Evolutionary conservation across 2,797 vertebrate species (phyloP).

Genomic region (Labroides dimidiatus): DNA sequence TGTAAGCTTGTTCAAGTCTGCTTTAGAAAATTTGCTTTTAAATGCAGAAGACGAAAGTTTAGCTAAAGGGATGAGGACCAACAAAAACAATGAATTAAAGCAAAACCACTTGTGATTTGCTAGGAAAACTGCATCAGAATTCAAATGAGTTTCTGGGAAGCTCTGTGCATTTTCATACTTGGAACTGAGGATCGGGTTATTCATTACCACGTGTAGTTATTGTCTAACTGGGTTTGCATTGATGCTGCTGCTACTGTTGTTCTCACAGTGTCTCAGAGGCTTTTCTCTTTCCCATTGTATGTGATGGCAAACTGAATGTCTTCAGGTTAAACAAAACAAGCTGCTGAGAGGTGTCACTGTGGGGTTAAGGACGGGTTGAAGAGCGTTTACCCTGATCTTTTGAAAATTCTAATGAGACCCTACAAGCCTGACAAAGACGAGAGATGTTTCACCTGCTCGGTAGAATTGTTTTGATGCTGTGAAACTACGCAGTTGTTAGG

Average conservation of each 20-base stretch:
- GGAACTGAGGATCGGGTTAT: slow-evolving; percentile 1
- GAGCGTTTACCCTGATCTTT: not conserved
- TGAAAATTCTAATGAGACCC: not conserved
- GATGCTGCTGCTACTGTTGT: slow-evolving; percentile 3
- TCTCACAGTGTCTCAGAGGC: not conserved
- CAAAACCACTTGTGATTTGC: slow-evolving; percentile 14
- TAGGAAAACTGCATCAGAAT: slow-evolving; percentile 24
- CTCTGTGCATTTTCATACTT: slow-evolving; percentile 10
- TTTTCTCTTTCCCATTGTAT: not conserved
- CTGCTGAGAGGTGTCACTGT: not conserved
- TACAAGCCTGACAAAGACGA: not conserved
- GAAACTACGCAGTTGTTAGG: slow-evolving; percentile 1
- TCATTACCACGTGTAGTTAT: not conserved
- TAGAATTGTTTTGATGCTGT: slow-evolving; percentile 5
- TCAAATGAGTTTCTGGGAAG: slow-evolving; percentile 12
- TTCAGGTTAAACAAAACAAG: not conserved
- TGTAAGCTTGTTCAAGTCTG: slow-evolving; percentile 11
- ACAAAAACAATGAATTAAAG: slow-evolving; percentile 1
- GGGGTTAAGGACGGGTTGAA: not conserved
- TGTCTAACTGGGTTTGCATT: not conserved
- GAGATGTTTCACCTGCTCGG: not conserved
- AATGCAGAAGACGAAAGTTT: slow-evolving; percentile 9
- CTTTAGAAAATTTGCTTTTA: not conserved
- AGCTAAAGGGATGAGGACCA: slow-evolving; percentile 5
- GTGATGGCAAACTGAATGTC: not conserved